These are phyloP conservation scores for Gnathonemus longibarbis DNA, from an alignment of 2,113 vertebrate species.

Conservation along the genomic window DNA sequence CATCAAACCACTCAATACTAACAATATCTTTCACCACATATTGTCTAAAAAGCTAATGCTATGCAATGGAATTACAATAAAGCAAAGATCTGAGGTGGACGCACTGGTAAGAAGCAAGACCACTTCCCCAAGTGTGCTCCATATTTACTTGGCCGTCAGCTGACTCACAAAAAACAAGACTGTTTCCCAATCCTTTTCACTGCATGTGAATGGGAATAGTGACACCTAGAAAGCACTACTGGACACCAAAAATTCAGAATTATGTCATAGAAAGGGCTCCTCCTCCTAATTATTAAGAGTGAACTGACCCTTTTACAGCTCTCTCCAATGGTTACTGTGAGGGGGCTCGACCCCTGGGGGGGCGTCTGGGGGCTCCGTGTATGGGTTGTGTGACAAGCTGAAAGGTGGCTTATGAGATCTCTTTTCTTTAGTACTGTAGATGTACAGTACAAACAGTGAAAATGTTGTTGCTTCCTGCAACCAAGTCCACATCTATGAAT, in stretches of 20 bases:
- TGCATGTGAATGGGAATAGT: not conserved
- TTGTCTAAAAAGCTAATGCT: not conserved
- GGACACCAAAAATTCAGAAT: not conserved
- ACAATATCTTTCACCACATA: not conserved
- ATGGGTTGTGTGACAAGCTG: not conserved
- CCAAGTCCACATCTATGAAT: not conserved
- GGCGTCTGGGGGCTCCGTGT: not conserved
- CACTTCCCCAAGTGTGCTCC: not conserved
- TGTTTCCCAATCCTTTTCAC: not conserved
- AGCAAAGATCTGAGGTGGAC: not conserved
- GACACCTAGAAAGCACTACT: not conserved
- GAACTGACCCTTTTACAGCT: not conserved
- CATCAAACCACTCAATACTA: not conserved
- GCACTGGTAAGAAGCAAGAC: not conserved
- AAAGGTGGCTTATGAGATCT: conserved; percentile 5
- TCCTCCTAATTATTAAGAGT: not conserved
- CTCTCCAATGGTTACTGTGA: not conserved
- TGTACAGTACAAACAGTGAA: conserved; percentile 9
- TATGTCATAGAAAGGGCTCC: not conserved
- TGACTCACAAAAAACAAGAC: not conserved
- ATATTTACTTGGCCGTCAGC: not conserved
- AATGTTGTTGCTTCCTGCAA: not conserved
- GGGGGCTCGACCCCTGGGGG: not conserved
- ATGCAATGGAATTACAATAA: not conserved
- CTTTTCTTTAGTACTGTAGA: not conserved